These are phyloP conservation scores for Halcyon smyrnensis DNA, from an alignment of 2,797 vertebrate species.

Conservation along the genomic window DNA sequence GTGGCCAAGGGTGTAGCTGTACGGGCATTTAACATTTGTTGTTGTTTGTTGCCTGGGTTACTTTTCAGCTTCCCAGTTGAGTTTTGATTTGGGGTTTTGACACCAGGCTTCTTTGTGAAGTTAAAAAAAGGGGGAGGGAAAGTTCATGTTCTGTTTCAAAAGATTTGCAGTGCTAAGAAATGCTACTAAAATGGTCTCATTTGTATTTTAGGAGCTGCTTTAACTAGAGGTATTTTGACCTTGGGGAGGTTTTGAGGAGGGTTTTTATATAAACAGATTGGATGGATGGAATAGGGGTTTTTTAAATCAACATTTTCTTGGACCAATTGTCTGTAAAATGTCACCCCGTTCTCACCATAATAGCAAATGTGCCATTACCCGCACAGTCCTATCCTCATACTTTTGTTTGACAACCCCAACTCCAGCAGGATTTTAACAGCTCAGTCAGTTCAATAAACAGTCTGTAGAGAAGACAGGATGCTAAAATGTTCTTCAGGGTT, in stretches of 20 bases:
- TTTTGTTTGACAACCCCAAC: background rate
- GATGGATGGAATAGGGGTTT: background rate
- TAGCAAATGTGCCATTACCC: background rate
- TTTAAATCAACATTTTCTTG: background rate
- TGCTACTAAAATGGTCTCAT: background rate
- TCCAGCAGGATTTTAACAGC: background rate
- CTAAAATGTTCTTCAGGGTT: background rate
- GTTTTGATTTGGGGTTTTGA: conserved; percentile 3
- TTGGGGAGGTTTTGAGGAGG: background rate
- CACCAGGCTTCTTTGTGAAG: background rate
- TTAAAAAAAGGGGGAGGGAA: background rate
- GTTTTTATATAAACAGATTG: background rate
- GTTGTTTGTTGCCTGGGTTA: conserved; percentile 34
- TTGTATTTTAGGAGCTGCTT: background rate
- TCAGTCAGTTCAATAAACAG: background rate
- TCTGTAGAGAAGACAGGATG: background rate
- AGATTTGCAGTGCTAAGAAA: background rate
- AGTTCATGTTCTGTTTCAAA: background rate
- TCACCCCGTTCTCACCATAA: background rate
- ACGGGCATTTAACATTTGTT: background rate
- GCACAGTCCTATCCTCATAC: background rate
- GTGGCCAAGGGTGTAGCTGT: background rate
- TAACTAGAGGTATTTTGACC: background rate
- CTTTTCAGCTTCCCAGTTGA: background rate
- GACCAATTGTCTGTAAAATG: background rate